phyloP scores from a whole-genome alignment of 2,797 vertebrate species.

The Karalla daura region DNA sequence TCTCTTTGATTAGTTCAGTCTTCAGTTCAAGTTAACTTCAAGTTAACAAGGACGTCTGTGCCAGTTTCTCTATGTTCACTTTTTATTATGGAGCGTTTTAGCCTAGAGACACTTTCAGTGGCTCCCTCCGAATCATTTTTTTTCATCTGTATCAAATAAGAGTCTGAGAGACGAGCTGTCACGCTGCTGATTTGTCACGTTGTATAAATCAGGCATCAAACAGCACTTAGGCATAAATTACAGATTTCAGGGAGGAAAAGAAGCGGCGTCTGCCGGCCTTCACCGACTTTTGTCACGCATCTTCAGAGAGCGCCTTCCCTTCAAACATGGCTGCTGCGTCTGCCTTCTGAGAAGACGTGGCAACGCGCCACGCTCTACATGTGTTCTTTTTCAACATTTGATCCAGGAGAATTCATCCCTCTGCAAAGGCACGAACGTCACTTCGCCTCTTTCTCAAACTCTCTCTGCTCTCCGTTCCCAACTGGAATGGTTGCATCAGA shows the following conservation, averaged over 20 bases:
- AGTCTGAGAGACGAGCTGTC: background rate
- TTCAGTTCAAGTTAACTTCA: too few relatives aligned
- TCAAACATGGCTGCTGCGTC: background rate
- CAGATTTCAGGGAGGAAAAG: background rate
- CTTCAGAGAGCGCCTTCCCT: constrained; percentile 9
- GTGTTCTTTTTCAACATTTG: constrained; percentile 16
- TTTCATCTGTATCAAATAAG: constrained; percentile 19
- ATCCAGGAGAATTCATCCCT: constrained; percentile 3
- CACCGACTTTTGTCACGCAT: constrained; percentile 8
- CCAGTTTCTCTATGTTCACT: background rate
- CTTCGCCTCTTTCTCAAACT: background rate
- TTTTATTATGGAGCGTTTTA: background rate
- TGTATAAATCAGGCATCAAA: constrained; percentile 20
- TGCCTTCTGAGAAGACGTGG: constrained; percentile 7
- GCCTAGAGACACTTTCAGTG: background rate
- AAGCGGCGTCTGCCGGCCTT: background rate
- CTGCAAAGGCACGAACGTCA: background rate
- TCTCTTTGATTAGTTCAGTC: background rate
- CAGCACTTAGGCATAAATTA: constrained; percentile 7
- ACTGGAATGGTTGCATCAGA: constrained; percentile 7
- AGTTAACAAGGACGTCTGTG: background rate
- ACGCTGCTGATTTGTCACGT: constrained; percentile 17
- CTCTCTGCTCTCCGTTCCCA: background rate
- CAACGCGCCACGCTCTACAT: background rate
- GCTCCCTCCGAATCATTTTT: background rate